Evolutionary conservation across 2,888 invertebrate species (phyloP).

Genomic region (Ctenicera cuprea): DNA sequence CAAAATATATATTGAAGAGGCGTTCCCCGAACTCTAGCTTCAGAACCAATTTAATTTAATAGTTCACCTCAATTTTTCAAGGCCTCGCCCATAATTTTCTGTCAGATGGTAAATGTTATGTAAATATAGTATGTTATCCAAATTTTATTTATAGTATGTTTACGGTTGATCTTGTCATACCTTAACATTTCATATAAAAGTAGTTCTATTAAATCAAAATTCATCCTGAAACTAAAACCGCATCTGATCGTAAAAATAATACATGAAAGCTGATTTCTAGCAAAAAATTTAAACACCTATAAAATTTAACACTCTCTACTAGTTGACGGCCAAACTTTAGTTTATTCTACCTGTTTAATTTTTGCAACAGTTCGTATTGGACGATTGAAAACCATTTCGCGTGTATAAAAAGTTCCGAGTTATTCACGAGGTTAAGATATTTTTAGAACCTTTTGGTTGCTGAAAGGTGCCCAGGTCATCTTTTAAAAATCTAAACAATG

Average conservation of each 20-base stretch:
- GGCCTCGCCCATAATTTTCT: no score
- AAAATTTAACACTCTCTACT: conserved; percentile 20
- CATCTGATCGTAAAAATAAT: conserved; percentile 10
- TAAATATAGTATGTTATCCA: no score
- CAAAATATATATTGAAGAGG: no score
- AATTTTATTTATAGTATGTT: no score
- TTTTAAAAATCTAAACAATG: conserved; percentile 17
- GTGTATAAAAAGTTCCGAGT: no score
- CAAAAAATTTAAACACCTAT: conserved; percentile 26
- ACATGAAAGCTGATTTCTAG: conserved; percentile 13
- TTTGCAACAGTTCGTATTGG: neutral
- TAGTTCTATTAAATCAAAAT: neutral
- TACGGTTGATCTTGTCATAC: no score
- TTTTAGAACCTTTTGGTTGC: conserved; percentile 8
- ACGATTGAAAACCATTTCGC: neutral
- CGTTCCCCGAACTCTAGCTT: no score
- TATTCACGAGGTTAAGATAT: conserved; percentile 1
- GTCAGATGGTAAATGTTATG: no score
- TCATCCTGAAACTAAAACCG: neutral
- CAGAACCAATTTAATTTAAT: no score
- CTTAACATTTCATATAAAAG: neutral
- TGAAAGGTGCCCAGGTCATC: conserved; percentile 10
- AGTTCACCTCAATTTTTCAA: no score
- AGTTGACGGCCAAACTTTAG: neutral
- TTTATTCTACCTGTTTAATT: neutral